phyloP scores from a whole-genome alignment of 2,888 invertebrate genomes.

The Xylota segnis region DNA sequence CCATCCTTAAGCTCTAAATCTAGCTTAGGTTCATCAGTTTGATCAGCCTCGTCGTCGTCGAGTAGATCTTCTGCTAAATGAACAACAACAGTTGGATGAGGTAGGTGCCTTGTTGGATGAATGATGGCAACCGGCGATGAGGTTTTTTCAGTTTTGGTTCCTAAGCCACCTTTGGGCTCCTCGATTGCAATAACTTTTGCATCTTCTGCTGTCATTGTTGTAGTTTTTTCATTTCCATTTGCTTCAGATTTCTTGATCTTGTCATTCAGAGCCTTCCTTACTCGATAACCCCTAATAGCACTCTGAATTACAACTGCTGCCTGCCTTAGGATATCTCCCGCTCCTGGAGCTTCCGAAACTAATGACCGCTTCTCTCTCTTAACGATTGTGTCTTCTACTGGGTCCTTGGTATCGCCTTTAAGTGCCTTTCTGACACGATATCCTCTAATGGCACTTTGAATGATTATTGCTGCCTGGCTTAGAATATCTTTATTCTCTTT shows the following conservation, averaged over 20 bases:
- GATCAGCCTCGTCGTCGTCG: not conserved
- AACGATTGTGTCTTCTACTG: not conserved
- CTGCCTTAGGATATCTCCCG: not conserved
- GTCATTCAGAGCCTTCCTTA: conserved; percentile 9
- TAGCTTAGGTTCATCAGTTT: not conserved
- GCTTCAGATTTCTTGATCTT: not conserved
- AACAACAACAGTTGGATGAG: conserved; percentile 10
- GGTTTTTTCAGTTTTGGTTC: not conserved
- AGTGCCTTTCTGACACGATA: not conserved
- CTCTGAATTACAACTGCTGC: conserved; percentile 58
- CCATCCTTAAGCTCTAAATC: not conserved
- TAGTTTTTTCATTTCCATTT: not conserved
- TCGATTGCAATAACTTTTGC: not conserved
- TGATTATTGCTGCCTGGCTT: conserved; percentile 26
- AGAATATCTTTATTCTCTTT: not conserved
- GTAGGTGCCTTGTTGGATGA: conserved; percentile 25
- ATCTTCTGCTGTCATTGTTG: not conserved
- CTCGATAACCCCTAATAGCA: conserved; percentile 29
- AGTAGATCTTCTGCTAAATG: conserved; percentile 1
- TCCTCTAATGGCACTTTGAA: conserved; percentile 51
- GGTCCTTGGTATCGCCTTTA: not conserved
- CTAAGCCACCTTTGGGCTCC: not conserved
- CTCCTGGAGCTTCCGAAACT: not conserved
- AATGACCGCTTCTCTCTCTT: not conserved
- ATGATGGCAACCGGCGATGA: conserved; percentile 26